Evolutionary conservation across 1,140 invertebrate genomes (phyloP).

Genomic region (Nylanderia fulva): DNA sequence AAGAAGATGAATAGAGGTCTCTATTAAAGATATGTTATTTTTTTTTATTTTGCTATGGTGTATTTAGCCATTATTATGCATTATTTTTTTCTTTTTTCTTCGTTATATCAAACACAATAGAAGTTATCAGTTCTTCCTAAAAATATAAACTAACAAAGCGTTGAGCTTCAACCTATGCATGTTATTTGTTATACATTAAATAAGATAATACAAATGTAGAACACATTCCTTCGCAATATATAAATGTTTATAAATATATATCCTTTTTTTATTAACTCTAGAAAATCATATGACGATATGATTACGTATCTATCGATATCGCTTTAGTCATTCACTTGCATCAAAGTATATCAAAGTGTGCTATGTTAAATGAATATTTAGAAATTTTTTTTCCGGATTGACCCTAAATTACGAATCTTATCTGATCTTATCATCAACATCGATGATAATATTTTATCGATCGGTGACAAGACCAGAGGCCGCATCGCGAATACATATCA

Average conservation of each 20-base stretch:
- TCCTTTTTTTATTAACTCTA: not conserved
- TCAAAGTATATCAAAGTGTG: no score
- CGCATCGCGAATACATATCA: not conserved
- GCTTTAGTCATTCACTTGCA: no score
- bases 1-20: not conserved
- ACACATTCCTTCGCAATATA: not conserved
- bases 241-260: conserved; percentile 2
- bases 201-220: conserved; percentile 1
- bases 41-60: conserved; percentile 40
- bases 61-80: conserved; percentile 4
- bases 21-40: conserved; percentile 44
- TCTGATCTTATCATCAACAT: conserved; percentile 29
- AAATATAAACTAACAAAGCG: not conserved
- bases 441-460: conserved; percentile 32
- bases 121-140: not conserved
- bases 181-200: not conserved
- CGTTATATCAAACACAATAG: conserved; percentile 16
- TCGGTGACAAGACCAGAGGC: not conserved
- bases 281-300: not conserved
- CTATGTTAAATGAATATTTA: not conserved
- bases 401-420: conserved; percentile 30
- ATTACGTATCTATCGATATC: not conserved
- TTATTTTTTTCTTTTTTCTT: conserved; percentile 46
- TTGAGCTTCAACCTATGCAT: not conserved
- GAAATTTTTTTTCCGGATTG: not conserved